These are phyloP conservation scores for Haliclona indistincta DNA, from an alignment of 37 sponge, comb jelly and placozoan species.

Conservation along the genomic window DNA sequence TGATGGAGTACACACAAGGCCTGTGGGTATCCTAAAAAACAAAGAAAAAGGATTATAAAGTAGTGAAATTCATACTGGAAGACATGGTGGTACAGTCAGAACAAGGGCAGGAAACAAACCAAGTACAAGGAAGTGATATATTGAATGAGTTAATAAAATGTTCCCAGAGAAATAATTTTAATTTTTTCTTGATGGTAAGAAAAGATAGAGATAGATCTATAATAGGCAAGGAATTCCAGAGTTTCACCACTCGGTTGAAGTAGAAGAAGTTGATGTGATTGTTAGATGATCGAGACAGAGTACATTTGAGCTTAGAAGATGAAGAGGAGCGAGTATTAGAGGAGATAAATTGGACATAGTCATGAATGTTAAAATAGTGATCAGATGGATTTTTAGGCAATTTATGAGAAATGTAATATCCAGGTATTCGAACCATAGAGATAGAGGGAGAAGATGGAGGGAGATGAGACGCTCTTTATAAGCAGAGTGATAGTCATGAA, in stretches of 20 bases:
- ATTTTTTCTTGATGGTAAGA: not conserved
- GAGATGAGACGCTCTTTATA: not conserved
- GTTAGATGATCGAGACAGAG: too few species aligned
- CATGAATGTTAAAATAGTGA: slow-evolving; percentile 1
- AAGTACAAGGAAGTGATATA: too few species aligned
- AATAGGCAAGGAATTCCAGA: not conserved
- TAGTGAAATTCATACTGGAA: too few species aligned
- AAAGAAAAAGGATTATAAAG: too few species aligned
- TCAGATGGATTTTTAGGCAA: not conserved
- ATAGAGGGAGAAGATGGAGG: slow-evolving; percentile 1
- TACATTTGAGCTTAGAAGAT: not conserved
- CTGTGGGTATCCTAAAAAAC: too few species aligned
- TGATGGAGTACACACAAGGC: too few species aligned
- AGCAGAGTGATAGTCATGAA: not conserved
- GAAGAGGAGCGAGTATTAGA: too few species aligned
- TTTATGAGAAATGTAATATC: not conserved
- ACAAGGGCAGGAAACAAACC: too few species aligned
- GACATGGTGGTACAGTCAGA: too few species aligned
- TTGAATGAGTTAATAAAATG: not conserved
- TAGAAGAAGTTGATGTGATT: not conserved
- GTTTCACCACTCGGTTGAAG: not conserved
- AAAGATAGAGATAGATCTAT: not conserved
- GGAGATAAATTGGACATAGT: not conserved
- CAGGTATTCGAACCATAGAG: not conserved
- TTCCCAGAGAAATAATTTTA: not conserved